Conservation (phyloP, 2,113 vertebrate species). For the Pachypanchax playfairii region DNA sequence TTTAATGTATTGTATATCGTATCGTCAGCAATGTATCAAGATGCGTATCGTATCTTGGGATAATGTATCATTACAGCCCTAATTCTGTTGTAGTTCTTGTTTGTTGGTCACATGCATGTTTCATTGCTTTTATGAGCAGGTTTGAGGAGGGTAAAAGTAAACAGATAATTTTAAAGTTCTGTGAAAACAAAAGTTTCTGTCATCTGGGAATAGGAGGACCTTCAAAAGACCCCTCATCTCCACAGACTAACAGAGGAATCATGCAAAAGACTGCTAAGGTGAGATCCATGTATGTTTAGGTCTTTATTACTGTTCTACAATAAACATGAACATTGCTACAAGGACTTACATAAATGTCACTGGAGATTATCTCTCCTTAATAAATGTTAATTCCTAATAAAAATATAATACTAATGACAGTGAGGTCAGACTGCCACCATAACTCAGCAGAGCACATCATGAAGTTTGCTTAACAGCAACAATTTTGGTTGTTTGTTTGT, state of each 20-base stretch:
- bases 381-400: background rate
- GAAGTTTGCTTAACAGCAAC: background rate
- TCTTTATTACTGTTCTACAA: background rate
- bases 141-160: background rate
- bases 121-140: background rate
- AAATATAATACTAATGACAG: too few relatives aligned
- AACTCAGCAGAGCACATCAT: too few relatives aligned
- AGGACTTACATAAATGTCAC: too few relatives aligned
- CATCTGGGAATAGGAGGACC: conserved; percentile 16
- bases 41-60: too few relatives aligned
- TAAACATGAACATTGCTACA: background rate
- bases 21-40: too few relatives aligned
- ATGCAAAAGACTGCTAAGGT: conserved; percentile 94
- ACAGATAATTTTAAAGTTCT: background rate
- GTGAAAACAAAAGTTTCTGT: conserved; percentile 5
- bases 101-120: background rate
- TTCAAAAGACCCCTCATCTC: conserved; percentile 27
- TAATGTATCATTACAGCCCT: too few relatives aligned
- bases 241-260: conserved; percentile 72
- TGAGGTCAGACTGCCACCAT: too few relatives aligned
- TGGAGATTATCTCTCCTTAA: background rate
- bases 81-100: background rate
- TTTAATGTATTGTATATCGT: too few relatives aligned
- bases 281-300: conserved; percentile 36
- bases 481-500: background rate